Percentiles rank a stretch among this genome's conserved stretches.
phyloP scores from a whole-genome alignment of 2,888 invertebrate species.

The Meiosimyza platycephala region DNA sequence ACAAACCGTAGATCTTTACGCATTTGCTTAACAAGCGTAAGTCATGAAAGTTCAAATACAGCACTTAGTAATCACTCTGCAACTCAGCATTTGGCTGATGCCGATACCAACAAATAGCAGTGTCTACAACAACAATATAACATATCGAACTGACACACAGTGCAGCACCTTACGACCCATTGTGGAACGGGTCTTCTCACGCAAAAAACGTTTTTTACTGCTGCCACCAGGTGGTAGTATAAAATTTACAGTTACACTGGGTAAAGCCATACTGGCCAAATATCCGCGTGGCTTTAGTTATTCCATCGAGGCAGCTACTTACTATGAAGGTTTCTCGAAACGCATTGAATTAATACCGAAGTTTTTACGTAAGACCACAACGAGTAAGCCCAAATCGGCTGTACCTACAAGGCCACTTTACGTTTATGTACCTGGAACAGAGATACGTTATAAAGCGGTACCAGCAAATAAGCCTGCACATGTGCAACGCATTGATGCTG shows the following conservation, averaged over 20 bases:
- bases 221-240: conserved; percentile 58
- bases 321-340: conserved; percentile 57
- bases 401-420: conserved; percentile 51
- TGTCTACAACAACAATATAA: neutral
- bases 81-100: too few species aligned
- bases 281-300: conserved; percentile 56
- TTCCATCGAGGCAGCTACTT: conserved; percentile 56
- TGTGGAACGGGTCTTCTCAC: conserved; percentile 57
- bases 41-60: too few species aligned
- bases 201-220: conserved; percentile 58
- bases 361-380: conserved; percentile 53
- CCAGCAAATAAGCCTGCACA: conserved; percentile 45
- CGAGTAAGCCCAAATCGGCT: conserved; percentile 49
- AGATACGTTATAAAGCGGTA: conserved; percentile 58
- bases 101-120: neutral
- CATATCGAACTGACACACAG: too few species aligned
- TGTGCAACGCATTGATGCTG: conserved; percentile 54
- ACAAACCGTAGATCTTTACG: too few species aligned
- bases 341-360: conserved; percentile 61
- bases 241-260: conserved; percentile 57
- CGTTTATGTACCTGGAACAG: conserved; percentile 58
- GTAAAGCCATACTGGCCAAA: conserved; percentile 54
- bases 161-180: conserved; percentile 46
- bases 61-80: too few species aligned
- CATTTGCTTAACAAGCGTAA: too few species aligned